A percentile compares a stretch with the other conserved stretches of the same genome.
phyloP scores from a whole-genome alignment of 2,113 vertebrate species.

The Rhea pennata region DNA sequence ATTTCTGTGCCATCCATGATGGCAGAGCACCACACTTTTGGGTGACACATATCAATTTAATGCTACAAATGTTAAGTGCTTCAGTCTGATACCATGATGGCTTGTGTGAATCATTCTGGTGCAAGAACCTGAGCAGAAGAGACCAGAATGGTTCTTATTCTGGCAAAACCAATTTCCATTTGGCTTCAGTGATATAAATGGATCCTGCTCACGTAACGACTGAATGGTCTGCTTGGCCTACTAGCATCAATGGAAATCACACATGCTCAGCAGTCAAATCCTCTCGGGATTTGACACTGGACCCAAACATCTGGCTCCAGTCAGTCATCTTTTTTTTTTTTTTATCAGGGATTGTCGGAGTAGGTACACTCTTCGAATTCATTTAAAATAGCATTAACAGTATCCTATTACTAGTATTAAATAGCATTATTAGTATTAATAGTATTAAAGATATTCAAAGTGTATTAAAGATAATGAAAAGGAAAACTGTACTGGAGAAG shows the following conservation, averaged over 20 bases:
- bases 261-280: accelerated
- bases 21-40: neutral
- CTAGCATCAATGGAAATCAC: neutral
- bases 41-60: neutral
- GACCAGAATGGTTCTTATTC: neutral
- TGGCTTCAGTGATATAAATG: neutral
- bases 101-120: neutral
- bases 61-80: accelerated
- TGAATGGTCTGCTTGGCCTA: neutral
- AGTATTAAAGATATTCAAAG: neutral
- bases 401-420: neutral
- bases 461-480: neutral
- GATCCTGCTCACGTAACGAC: neutral
- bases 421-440: neutral
- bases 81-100: accelerated
- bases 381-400: neutral
- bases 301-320: neutral
- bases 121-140: neutral
- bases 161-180: neutral
- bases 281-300: neutral
- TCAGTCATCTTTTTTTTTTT: neutral
- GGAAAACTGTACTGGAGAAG: neutral
- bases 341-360: neutral
- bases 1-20: neutral
- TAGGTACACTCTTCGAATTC: neutral